A percentile compares a stretch with the other conserved stretches of the same genome.
Evolutionary conservation across 1,140 invertebrate species (phyloP).

Genomic region (Hirudo medicinalis): DNA sequence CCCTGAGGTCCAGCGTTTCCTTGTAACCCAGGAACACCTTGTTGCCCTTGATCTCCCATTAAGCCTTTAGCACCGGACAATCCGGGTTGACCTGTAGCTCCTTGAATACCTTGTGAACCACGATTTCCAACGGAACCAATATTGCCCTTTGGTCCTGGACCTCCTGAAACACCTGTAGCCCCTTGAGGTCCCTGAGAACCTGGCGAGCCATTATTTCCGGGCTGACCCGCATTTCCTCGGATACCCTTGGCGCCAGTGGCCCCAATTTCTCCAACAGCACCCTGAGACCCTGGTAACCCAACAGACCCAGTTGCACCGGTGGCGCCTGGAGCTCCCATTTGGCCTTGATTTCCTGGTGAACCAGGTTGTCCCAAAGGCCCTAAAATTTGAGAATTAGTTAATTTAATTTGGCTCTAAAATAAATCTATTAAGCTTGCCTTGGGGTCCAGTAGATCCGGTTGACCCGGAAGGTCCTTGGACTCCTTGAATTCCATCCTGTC

Average conservation of each 20-base stretch:
- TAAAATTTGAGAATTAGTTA: background rate
- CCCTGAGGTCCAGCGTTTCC: background rate
- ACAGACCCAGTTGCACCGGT: background rate
- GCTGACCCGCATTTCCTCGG: background rate
- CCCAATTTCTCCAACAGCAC: no score
- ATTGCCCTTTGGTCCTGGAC: background rate
- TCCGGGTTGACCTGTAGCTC: background rate
- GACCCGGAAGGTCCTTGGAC: constrained; percentile 15
- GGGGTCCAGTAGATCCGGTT: constrained; percentile 11
- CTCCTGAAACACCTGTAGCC: background rate
- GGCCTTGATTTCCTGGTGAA: background rate
- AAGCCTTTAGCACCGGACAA: background rate
- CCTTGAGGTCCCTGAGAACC: background rate
- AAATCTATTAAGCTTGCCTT: background rate
- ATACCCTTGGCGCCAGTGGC: constrained; percentile 1
- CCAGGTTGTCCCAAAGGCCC: background rate
- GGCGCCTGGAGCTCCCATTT: constrained; percentile 8
- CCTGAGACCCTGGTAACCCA: background rate
- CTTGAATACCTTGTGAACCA: background rate
- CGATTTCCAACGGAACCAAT: background rate
- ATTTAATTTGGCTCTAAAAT: background rate
- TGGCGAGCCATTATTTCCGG: background rate
- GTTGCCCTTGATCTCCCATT: background rate
- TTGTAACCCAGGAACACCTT: background rate
- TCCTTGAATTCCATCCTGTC: constrained; percentile 9